Conservation (phyloP, 1,140 invertebrate genomes). For the Meloidogyne chitwoodi region DNA sequence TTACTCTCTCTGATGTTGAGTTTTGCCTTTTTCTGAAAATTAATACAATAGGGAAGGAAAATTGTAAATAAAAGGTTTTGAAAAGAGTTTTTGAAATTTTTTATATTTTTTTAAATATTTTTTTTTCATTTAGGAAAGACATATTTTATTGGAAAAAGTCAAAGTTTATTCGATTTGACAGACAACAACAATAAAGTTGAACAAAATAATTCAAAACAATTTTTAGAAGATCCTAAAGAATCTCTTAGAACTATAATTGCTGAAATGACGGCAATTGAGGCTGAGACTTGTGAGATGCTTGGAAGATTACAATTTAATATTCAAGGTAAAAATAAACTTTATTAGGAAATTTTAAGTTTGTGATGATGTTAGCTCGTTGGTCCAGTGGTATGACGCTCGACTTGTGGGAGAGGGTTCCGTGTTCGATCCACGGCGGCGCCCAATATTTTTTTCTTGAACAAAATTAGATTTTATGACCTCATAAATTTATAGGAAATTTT, state of each 20-base stretch:
- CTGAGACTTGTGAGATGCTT: conserved; percentile 37
- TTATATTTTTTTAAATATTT: not conserved
- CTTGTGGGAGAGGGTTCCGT: not conserved
- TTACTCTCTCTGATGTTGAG: too few relatives aligned
- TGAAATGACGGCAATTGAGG: conserved; percentile 32
- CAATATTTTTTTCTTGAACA: not conserved
- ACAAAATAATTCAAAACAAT: not conserved
- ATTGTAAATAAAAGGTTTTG: too few relatives aligned
- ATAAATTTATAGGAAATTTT: too few relatives aligned
- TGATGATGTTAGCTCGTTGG: not conserved
- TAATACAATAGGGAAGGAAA: too few relatives aligned
- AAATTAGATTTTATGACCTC: too few relatives aligned
- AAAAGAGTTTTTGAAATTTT: not conserved
- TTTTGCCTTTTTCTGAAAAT: too few relatives aligned
- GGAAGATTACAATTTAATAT: conserved; percentile 40
- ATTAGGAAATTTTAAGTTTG: not conserved
- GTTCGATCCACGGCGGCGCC: not conserved
- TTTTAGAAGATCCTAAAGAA: not conserved
- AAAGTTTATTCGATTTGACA: not conserved
- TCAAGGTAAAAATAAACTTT: conserved; percentile 34
- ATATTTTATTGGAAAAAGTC: not conserved
- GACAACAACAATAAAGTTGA: not conserved
- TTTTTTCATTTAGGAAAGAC: not conserved
- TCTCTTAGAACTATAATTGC: not conserved
- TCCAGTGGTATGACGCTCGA: not conserved